phyloP scores from a whole-genome alignment of 2,797 vertebrate genomes.

The Loriculus beryllinus region DNA sequence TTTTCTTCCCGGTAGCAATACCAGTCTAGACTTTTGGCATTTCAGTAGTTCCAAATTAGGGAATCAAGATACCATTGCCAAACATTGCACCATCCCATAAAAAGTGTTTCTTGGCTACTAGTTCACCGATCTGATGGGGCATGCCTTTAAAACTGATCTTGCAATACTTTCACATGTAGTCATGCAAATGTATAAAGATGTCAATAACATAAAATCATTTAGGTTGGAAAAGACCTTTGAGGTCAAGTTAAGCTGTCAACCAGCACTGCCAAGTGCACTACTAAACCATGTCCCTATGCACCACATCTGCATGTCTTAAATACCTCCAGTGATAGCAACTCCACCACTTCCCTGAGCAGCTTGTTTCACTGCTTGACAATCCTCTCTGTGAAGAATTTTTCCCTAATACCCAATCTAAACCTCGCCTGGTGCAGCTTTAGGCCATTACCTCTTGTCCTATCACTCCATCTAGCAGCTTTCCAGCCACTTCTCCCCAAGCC shows the following conservation, averaged over 20 bases:
- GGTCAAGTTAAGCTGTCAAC: not conserved
- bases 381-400: not conserved
- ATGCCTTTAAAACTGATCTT: not conserved
- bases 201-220: not conserved
- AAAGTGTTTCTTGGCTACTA: not conserved
- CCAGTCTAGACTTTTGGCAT: not conserved
- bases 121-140: not conserved
- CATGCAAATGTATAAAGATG: not conserved
- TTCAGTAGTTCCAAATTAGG: not conserved
- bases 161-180: not conserved
- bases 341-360: not conserved
- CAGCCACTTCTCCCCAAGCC: not conserved
- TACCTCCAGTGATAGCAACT: not conserved
- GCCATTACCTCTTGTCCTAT: not conserved
- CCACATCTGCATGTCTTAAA: not conserved
- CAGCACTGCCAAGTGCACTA: not conserved
- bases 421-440: not conserved
- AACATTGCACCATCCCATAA: not conserved
- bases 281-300: not conserved
- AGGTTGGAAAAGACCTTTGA: not conserved
- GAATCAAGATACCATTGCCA: not conserved
- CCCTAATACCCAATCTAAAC: not conserved
- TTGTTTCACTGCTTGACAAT: not conserved
- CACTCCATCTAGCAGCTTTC: not conserved
- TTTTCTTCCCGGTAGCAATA: not conserved